phyloP scores from a whole-genome alignment of 64 coral and sea anemone genomes.

The Stichodactyla mertensii region DNA sequence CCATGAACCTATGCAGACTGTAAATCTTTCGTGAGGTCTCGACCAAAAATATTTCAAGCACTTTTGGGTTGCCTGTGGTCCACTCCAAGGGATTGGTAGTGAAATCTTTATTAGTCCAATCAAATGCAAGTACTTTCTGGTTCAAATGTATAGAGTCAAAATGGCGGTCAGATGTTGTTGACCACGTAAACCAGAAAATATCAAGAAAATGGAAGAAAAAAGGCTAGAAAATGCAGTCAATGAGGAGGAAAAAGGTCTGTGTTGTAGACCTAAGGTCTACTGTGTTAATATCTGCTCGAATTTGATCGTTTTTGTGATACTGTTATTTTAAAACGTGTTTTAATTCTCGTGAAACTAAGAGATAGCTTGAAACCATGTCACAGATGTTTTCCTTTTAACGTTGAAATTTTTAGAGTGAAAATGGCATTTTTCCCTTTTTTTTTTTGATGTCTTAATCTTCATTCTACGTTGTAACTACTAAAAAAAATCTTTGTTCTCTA shows the following conservation, averaged over 20 bases:
- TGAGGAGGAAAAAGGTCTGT: background rate
- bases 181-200: background rate
- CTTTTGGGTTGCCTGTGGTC: slow-evolving; percentile 6
- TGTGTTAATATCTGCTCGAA: background rate
- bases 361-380: too few relatives aligned
- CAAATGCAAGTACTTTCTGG: background rate
- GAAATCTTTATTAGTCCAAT: background rate
- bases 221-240: background rate
- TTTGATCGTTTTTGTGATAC: background rate
- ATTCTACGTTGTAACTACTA: too few relatives aligned
- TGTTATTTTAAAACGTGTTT: background rate
- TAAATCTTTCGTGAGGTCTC: too few relatives aligned
- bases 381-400: too few relatives aligned
- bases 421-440: too few relatives aligned
- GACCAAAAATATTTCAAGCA: too few relatives aligned
- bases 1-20: too few relatives aligned
- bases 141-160: background rate
- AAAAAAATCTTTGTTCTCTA: too few relatives aligned
- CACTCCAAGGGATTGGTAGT: background rate
- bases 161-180: slow-evolving; percentile 17
- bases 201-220: background rate
- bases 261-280: background rate
- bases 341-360: too few relatives aligned
- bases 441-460: too few relatives aligned
- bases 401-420: too few relatives aligned